Evolutionary conservation across 23 tunicate species (phyloP), one percentile per base, ranked within the genome.

Genomic region (Halocynthia aurantium): DNA sequence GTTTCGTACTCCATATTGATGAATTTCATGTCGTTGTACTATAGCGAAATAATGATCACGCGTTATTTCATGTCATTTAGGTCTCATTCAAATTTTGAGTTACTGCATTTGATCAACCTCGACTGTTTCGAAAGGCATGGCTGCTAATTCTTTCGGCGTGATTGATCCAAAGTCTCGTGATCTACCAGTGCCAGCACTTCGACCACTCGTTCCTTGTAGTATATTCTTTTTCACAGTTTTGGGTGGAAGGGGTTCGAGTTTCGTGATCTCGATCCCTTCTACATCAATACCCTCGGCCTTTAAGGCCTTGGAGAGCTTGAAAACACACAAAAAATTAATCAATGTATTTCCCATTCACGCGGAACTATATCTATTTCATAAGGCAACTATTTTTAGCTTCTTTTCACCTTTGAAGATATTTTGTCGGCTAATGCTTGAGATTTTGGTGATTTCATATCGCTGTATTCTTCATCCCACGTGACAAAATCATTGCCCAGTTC

Each of bases 401-500:
- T 71, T 21, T 12, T 21, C 52, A 67, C 82, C n/a, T 53, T 78
- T 10, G 73, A 51, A 15, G 55, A 52, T 11, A 78, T 21, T 5
- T 31, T 22, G 8, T 49, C 21, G 10, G 44, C 53, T 20, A 81
- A 58, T 12, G 77, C 31, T 56, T 72, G 54, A 7, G 85, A 57
- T 15, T 22, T 60, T 6, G 78, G 13, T 44, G 85, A 81, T 20
- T 51, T 58, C 53, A 72, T 15, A 49, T 81, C 77, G 62, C 11
- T 71, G 70, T 81, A 81, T 6, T 81, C 85, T 22, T 81, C 85
- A 50, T 51, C 8, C 85, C 85, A 81, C 57, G 66, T 71, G 40
- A 71, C 50, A 40, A 81, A 53, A 10, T 49, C 78, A 57, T 61
- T 71, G 50, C 58, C 70, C 8, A 20, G 10, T 57, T 81, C 71